These are phyloP conservation scores for Tetragonisca angustula DNA, from an alignment of 2,888 invertebrate genomes.

Conservation along the genomic window DNA sequence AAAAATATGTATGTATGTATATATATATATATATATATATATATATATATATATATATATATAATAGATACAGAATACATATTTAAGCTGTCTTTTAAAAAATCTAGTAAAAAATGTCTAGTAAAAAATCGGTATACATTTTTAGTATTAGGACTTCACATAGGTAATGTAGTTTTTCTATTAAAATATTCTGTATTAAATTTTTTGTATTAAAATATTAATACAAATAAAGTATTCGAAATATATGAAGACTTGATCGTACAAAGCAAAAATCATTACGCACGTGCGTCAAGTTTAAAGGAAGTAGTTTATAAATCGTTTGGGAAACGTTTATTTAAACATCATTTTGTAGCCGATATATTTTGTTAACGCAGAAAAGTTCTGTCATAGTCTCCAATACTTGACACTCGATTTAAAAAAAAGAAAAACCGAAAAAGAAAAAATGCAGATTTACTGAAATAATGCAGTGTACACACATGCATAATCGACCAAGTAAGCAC, in stretches of 20 bases:
- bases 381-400: neutral
- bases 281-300: neutral
- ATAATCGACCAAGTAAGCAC: conserved; percentile 18
- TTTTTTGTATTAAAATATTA: neutral
- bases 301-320: neutral
- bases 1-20: neutral
- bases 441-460: conserved; percentile 13
- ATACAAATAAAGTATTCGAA: neutral
- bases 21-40: too few relatives aligned
- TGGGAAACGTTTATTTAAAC: neutral
- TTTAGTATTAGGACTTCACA: neutral
- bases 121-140: neutral
- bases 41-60: too few relatives aligned
- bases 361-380: neutral
- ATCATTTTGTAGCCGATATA: neutral
- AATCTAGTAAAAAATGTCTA: neutral
- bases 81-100: neutral
- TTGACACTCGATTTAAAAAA: neutral
- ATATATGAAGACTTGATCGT: neutral
- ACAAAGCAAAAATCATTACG: neutral
- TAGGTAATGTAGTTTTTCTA: neutral
- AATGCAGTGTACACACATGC: neutral
- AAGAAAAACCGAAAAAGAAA: neutral
- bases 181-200: neutral
- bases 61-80: neutral